phyloP scores from a whole-genome alignment of 2,888 invertebrate genomes.

The Drosophila lutescens region DNA sequence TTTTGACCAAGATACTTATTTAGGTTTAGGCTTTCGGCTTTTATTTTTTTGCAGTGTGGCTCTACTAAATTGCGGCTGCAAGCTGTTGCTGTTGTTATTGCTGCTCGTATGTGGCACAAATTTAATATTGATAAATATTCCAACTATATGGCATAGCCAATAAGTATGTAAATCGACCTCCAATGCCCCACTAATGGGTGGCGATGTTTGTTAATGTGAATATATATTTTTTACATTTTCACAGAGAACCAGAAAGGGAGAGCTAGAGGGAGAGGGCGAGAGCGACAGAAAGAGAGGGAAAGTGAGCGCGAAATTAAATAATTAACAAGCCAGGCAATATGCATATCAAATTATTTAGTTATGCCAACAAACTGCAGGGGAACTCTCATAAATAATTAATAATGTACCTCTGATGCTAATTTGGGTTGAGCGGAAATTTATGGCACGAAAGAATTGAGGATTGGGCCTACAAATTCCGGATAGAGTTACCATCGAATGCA shows the following conservation, averaged over 20 bases:
- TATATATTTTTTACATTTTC: conserved; percentile 21
- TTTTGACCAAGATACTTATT: too few species aligned
- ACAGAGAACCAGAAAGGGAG: conserved; percentile 13
- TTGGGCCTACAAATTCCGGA: conserved; percentile 7
- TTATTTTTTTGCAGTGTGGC: background rate
- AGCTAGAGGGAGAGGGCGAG: background rate
- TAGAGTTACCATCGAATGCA: conserved; percentile 6
- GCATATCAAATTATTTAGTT: conserved; percentile 32
- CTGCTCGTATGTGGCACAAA: conserved; percentile 11
- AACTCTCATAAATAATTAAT: conserved; percentile 39
- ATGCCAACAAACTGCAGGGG: conserved; percentile 38
- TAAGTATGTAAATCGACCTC: conserved; percentile 34
- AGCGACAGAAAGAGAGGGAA: conserved; percentile 2
- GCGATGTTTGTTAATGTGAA: conserved; percentile 46
- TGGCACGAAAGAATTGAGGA: conserved; percentile 27
- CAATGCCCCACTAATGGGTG: conserved; percentile 41
- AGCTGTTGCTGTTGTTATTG: background rate
- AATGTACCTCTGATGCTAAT: conserved; percentile 35
- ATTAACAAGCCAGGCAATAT: conserved; percentile 38
- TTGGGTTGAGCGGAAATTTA: conserved; percentile 16
- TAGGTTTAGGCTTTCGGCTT: too few species aligned
- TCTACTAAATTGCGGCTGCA: background rate
- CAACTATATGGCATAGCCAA: conserved; percentile 27
- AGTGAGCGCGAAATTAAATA: conserved; percentile 26
- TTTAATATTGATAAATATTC: conserved; percentile 31